These are phyloP conservation scores for Drosophila sulfurigaster DNA, from an alignment of 1,140 invertebrate genomes.

Conservation along the genomic window DNA sequence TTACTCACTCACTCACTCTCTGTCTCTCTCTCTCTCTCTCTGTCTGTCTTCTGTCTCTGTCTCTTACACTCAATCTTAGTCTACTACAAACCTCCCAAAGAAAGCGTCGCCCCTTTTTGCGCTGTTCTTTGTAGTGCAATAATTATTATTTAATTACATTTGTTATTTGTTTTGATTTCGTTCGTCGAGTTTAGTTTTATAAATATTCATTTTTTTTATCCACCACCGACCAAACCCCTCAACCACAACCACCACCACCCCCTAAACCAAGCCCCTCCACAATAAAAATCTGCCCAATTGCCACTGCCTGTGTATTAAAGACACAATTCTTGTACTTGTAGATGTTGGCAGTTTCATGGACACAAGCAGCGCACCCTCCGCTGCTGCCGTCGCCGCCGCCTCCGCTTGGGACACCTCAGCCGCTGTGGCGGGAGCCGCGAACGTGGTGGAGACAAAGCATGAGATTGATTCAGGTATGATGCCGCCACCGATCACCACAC, in stretches of 20 bases:
- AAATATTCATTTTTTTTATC: conserved; percentile 16
- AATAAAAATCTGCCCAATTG: conserved; percentile 14
- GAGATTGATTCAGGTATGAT: conserved; percentile 87
- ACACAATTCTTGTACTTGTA: conserved; percentile 64
- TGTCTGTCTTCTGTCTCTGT: conserved; percentile 11
- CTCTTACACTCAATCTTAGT: not conserved
- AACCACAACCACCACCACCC: not conserved
- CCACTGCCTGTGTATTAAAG: conserved; percentile 61
- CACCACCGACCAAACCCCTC: not conserved
- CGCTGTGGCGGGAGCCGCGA: conserved; percentile 9
- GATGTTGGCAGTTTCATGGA: conserved; percentile 76
- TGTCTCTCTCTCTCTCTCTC: conserved; percentile 11
- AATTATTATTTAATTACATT: conserved; percentile 11
- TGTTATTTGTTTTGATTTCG: conserved; percentile 13
- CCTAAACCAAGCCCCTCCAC: not conserved
- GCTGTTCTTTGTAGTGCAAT: too few species aligned
- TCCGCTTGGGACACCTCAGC: not conserved
- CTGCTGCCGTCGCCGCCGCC: conserved; percentile 2
- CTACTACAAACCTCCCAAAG: not conserved
- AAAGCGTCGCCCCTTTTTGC: not conserved
- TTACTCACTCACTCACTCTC: not conserved
- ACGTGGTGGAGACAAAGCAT: conserved; percentile 84
- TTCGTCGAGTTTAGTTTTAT: conserved; percentile 7
- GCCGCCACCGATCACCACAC: conserved; percentile 87
- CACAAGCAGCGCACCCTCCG: conserved; percentile 50